Percentiles rank a stretch among this genome's conserved stretches.
These are phyloP conservation scores for Melitaea cinxia DNA, from an alignment of 1,140 invertebrate species.

Conservation along the genomic window DNA sequence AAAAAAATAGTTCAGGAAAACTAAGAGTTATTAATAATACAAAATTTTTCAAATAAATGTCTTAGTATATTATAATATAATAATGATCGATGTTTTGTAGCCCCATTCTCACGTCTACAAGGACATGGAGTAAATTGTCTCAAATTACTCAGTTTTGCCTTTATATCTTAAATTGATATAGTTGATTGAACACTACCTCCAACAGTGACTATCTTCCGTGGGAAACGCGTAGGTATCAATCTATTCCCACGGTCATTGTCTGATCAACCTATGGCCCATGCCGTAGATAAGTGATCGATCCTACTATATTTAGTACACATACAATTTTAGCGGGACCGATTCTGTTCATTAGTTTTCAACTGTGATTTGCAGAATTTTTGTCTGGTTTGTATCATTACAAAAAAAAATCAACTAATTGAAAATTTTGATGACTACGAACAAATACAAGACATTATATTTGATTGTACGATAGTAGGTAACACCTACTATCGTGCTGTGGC, in stretches of 20 bases:
- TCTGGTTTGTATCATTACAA: too few species aligned
- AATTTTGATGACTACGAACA: too few species aligned
- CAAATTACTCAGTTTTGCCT: slow-evolving; percentile 23
- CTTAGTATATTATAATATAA: not conserved
- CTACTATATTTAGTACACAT: not conserved
- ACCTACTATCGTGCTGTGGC: too few species aligned
- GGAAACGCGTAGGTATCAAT: slow-evolving; percentile 40
- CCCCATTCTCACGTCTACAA: slow-evolving; percentile 1
- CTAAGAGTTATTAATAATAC: too few species aligned
- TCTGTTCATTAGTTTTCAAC: too few species aligned
- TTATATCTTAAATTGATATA: slow-evolving; percentile 25
- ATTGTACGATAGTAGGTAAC: too few species aligned
- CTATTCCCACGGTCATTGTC: slow-evolving; percentile 47
- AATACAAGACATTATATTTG: too few species aligned
- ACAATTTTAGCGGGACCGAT: not conserved
- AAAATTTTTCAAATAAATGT: too few species aligned
- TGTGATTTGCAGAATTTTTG: too few species aligned
- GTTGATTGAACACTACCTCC: slow-evolving; percentile 28
- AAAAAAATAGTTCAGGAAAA: too few species aligned
- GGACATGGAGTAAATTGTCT: slow-evolving; percentile 12
- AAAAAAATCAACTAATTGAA: too few species aligned
- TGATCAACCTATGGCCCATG: slow-evolving; percentile 38
- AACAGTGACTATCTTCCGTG: slow-evolving; percentile 39
- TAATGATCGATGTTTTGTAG: slow-evolving; percentile 12
- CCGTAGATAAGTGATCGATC: slow-evolving; percentile 32